Percentiles rank a stretch among this genome's conserved stretches.
Evolutionary conservation across 1,140 invertebrate genomes (phyloP).

Genomic region (Leptopilina clavipes): DNA sequence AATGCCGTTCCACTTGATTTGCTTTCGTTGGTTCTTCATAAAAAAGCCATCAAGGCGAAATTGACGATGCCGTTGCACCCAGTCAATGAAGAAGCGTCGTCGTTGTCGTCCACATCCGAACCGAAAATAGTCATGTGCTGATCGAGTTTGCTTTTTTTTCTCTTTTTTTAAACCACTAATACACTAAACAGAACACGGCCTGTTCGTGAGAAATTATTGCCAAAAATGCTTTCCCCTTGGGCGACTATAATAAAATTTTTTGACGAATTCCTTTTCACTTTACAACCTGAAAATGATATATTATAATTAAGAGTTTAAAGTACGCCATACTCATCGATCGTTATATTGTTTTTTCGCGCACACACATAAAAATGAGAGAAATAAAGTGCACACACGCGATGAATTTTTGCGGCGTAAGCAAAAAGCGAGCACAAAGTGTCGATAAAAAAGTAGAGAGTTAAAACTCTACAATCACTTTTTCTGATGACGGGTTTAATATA

Average conservation of each 20-base stretch:
- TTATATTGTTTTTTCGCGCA: no score
- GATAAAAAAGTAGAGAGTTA: no score
- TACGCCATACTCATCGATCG: background rate
- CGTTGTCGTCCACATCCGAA: background rate
- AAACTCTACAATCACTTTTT: background rate
- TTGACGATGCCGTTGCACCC: slow-evolving; percentile 31
- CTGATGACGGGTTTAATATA: background rate
- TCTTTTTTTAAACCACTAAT: background rate
- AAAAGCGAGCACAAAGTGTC: no score
- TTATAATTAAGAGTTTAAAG: no score
- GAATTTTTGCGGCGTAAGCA: background rate
- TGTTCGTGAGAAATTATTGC: background rate
- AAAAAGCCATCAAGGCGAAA: slow-evolving; percentile 20
- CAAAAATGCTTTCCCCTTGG: background rate
- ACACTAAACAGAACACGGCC: background rate
- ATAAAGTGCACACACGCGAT: no score
- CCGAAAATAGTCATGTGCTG: background rate
- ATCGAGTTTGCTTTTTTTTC: background rate
- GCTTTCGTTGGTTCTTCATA: slow-evolving; percentile 12
- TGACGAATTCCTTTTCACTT: background rate
- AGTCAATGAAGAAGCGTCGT: background rate
- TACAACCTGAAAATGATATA: slow-evolving; percentile 30
- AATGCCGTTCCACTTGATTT: background rate
- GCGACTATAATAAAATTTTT: background rate
- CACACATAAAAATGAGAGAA: no score